Percentiles rank a stretch among this genome's conserved stretches.
These are phyloP conservation scores for Catharus fuscescens DNA, from an alignment of 2,113 vertebrate genomes.

Conservation along the genomic window DNA sequence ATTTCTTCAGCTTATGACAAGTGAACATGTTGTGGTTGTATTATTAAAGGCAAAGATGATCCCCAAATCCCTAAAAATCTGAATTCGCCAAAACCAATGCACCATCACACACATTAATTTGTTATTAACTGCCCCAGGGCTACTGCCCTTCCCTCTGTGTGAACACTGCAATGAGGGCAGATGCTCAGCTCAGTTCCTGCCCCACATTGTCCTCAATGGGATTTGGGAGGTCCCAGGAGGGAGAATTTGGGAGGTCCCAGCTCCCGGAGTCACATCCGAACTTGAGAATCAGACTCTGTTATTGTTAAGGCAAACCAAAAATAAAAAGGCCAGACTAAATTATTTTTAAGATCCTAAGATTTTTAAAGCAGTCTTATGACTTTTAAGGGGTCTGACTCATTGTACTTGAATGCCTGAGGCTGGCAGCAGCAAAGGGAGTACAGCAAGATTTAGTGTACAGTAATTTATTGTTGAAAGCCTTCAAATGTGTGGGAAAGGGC, in stretches of 20 bases:
- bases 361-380: conserved; percentile 54
- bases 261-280: not conserved
- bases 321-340: conserved; percentile 44
- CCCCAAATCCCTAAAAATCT: not conserved
- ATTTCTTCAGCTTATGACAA: not conserved
- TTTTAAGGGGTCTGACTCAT: conserved; percentile 55
- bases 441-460: not conserved
- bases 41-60: not conserved
- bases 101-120: rapidly evolving
- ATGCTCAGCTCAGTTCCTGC: not conserved
- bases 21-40: rapidly evolving
- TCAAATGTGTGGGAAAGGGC: conserved; percentile 56
- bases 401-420: conserved; percentile 27
- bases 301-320: conserved; percentile 17
- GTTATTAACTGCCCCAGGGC: not conserved
- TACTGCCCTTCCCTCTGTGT: not conserved
- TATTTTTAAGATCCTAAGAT: conserved; percentile 53
- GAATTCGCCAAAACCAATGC: not conserved
- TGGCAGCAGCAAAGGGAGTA: conserved; percentile 23
- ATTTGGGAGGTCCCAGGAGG: not conserved
- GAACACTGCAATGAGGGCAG: rapidly evolving
- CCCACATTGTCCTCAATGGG: rapidly evolving
- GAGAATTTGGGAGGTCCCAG: not conserved
- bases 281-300: not conserved
- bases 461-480: conserved; percentile 27